Base-by-base conservation (phyloP, 1,140 invertebrate genomes). In the Musca vetustissima region DNA sequence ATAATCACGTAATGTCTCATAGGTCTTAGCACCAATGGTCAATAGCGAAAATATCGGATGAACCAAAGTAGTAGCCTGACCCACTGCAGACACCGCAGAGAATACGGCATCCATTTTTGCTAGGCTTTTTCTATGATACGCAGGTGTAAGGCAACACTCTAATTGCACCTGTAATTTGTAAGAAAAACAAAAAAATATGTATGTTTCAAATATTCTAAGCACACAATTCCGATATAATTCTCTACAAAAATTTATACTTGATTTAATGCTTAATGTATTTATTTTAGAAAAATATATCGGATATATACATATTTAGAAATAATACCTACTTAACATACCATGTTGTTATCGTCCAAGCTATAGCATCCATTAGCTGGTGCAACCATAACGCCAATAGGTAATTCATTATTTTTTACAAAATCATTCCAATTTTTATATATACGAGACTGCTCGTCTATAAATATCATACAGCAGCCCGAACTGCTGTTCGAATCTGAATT, bases 391-490 rank as follows among this genome's bases (percentile, higher is more conserved):
- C 78, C 78, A n/a, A 61, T 67, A 13, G 78, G 76, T 52, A 80
- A 59, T 0, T 71, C 71, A 69, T 80, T 80, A 1, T 73, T 72
- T 6, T 48, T 64, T 11, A 80, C 53, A 72, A 70, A 80, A 6
- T 72, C 53, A 21, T 73, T 13, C 78, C 78, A 80, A 61, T 76
- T 80, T 25, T 64, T 49, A 69, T 80, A 80, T 17, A 80, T 72
- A 2, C 78, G 74, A 6, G 71, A 77, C 15, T 74, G 64, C 32
- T 80, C 78, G 61, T 80, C 78, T 9, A 80, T 73, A 9, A 80
- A 80, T 28, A 76, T 70, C 78, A 80, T 80, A 69, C 78, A 80
- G 19, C 78, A 80, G 11, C 73, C 71, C 14, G 72, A 72, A 32
- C 78, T 80, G 52, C 72, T 74, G 15, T 66, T 67, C 25, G 47